Evolutionary conservation across 53 echinoderm and acorn worm genomes (phyloP).

Genomic region (Hippasteria phrygiana): DNA sequence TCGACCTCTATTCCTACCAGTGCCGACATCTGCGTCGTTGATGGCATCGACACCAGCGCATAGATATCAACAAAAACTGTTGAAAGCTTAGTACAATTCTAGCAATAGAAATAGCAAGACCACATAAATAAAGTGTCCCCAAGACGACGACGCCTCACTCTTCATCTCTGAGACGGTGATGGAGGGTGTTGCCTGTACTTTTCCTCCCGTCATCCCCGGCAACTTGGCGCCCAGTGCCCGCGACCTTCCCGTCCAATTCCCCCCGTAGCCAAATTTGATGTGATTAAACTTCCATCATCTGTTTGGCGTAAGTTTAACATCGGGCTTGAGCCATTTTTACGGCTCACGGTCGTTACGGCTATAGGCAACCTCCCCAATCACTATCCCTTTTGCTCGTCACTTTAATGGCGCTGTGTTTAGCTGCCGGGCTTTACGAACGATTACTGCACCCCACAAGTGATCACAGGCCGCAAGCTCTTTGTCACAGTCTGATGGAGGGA

Average conservation of each 20-base stretch:
- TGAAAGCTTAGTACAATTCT: no score
- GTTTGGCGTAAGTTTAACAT: slow-evolving; percentile 61
- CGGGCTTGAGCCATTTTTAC: slow-evolving; percentile 47
- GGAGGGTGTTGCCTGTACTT: slow-evolving; percentile 46
- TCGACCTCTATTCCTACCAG: no score
- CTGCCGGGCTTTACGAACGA: slow-evolving; percentile 43
- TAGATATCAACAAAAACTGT: no score
- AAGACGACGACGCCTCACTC: background rate
- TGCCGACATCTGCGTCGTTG: no score
- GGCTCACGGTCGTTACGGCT: background rate
- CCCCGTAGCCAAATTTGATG: slow-evolving; percentile 33
- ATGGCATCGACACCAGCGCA: no score
- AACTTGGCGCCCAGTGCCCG: slow-evolving; percentile 29
- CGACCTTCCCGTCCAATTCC: background rate
- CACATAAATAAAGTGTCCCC: background rate
- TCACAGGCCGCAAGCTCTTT: slow-evolving; percentile 47
- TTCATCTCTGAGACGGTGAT: background rate
- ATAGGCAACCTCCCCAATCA: background rate
- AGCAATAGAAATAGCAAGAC: background rate
- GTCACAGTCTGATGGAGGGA: background rate
- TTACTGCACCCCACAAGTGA: slow-evolving; percentile 47
- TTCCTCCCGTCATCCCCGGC: slow-evolving; percentile 34
- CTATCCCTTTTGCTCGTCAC: slow-evolving; percentile 4
- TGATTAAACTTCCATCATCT: slow-evolving; percentile 59
- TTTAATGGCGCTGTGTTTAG: background rate